Percentiles rank a stretch among this genome's conserved stretches.
phyloP scores from a whole-genome alignment of 2,888 invertebrate genomes.

The Cosmorhoe ocellata region DNA sequence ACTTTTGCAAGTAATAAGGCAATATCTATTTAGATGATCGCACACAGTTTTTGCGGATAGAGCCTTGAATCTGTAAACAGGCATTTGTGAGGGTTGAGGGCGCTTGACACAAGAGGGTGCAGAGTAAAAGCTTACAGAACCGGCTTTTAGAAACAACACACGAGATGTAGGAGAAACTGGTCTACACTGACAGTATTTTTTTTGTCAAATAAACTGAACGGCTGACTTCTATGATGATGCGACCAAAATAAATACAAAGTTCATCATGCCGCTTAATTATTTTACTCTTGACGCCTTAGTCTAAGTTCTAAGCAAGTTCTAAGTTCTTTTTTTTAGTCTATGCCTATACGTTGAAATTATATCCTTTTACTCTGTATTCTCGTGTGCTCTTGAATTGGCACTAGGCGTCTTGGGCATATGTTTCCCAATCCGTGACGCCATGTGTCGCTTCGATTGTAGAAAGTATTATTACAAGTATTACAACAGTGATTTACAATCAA shows the following conservation, averaged over 20 bases:
- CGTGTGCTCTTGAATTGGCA: constrained; percentile 30
- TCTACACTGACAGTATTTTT: no score
- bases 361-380: not conserved
- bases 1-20: constrained; percentile 31
- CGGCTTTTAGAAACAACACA: no score
- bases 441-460: constrained; percentile 52
- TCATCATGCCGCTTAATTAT: no score
- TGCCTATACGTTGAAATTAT: not conserved
- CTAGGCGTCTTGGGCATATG: constrained; percentile 43
- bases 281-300: no score
- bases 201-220: no score
- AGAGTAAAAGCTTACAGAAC: not conserved
- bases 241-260: no score
- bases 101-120: constrained; percentile 34
- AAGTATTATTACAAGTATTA: constrained; percentile 40
- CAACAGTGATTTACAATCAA: constrained; percentile 45
- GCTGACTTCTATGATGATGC: no score
- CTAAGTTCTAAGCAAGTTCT: no score
- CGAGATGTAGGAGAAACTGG: no score
- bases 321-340: no score
- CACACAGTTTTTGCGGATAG: constrained; percentile 46
- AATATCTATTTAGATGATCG: constrained; percentile 44
- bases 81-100: constrained; percentile 38
- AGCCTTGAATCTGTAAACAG: constrained; percentile 58
- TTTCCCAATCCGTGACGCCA: constrained; percentile 52